These are phyloP conservation scores for Athalia rosae DNA, from an alignment of 2,888 invertebrate genomes.

Conservation along the genomic window DNA sequence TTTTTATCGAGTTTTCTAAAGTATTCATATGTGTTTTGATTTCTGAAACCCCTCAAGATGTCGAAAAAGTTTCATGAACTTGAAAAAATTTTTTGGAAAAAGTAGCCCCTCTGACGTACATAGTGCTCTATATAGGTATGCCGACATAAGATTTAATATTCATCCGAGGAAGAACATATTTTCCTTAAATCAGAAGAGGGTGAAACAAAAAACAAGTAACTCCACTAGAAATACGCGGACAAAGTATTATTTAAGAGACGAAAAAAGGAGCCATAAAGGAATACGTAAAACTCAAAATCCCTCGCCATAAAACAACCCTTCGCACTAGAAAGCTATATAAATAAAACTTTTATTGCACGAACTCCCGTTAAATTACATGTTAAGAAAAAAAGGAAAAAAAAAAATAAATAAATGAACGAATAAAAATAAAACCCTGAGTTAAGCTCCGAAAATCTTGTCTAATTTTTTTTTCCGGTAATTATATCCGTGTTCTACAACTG, in stretches of 20 bases:
- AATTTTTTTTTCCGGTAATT: neutral
- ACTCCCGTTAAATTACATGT: constrained; percentile 41
- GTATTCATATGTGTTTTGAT: no score
- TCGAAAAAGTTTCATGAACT: no score
- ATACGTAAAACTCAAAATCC: constrained; percentile 20
- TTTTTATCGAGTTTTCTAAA: no score
- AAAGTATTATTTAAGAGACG: constrained; percentile 20
- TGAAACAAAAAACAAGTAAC: neutral
- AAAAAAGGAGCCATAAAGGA: constrained; percentile 27
- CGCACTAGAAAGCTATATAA: constrained; percentile 16
- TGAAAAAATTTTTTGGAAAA: no score
- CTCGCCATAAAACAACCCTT: constrained; percentile 26
- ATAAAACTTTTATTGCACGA: constrained; percentile 29
- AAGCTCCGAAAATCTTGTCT: neutral
- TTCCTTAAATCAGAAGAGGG: no score
- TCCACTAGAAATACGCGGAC: constrained; percentile 10
- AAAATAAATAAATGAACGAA: neutral
- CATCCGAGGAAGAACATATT: no score
- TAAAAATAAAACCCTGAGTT: neutral
- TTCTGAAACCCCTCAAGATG: no score
- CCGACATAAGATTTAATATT: no score
- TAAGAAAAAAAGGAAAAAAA: constrained; percentile 44
- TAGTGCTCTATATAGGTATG: no score
- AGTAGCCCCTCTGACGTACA: no score
- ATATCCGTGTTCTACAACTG: neutral